Evolutionary conservation across 2,113 vertebrate species (phyloP).

Genomic region (Phainopepla nitens): DNA sequence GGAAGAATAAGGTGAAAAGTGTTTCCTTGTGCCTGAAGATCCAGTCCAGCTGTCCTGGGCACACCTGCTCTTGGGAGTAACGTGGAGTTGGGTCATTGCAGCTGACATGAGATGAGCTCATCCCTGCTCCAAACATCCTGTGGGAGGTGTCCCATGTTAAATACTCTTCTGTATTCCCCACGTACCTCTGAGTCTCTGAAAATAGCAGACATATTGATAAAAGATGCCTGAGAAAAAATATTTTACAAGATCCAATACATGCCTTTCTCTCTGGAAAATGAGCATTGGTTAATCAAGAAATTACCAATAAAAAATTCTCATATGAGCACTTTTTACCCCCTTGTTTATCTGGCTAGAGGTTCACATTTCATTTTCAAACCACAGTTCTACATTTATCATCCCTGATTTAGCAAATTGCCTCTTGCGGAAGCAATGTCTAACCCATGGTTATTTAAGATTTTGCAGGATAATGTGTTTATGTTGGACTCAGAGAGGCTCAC

Average conservation of each 20-base stretch:
- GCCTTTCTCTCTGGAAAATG: neutral
- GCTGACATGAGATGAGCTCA: neutral
- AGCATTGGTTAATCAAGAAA: neutral
- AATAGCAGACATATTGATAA: neutral
- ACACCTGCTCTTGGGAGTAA: neutral
- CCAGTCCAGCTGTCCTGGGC: neutral
- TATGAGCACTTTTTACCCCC: neutral
- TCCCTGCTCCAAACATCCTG: neutral
- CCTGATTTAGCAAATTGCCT: constrained; percentile 46
- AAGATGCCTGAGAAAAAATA: neutral
- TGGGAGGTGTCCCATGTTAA: neutral
- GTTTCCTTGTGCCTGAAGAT: neutral
- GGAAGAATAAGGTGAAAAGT: neutral
- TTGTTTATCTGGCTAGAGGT: constrained; percentile 18
- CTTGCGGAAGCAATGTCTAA: constrained; percentile 7
- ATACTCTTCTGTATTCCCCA: neutral
- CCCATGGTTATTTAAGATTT: constrained; percentile 27
- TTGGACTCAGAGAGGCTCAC: neutral
- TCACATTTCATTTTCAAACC: constrained; percentile 1
- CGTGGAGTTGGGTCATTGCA: neutral
- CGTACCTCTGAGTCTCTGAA: neutral
- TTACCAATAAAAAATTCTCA: neutral
- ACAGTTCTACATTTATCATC: constrained; percentile 19
- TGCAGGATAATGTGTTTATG: constrained; percentile 29
- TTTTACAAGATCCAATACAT: neutral